Conservation (phyloP, 2,113 vertebrate genomes). For the Psephotus haematonotus region DNA sequence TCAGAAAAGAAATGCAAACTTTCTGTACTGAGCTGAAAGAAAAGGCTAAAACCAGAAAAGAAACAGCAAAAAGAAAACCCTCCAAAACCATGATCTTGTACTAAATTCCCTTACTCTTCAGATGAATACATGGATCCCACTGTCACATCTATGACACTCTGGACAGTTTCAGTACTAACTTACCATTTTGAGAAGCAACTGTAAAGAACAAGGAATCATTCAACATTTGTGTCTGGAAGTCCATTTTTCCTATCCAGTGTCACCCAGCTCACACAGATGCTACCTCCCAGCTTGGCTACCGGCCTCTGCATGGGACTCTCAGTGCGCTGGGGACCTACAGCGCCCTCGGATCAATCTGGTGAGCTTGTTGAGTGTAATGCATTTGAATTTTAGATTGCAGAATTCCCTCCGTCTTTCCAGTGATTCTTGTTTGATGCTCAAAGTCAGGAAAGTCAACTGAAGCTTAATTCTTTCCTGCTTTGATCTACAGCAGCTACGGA, state of each 20-base stretch:
- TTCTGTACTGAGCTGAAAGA: neutral
- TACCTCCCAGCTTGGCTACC: neutral
- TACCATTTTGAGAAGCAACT: neutral
- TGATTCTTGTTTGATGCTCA: constrained; percentile 53
- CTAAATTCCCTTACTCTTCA: neutral
- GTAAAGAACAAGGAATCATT: neutral
- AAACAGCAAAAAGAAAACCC: neutral
- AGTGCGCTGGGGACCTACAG: neutral
- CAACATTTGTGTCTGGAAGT: neutral
- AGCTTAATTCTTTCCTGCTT: constrained; percentile 77
- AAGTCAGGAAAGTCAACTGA: constrained; percentile 78
- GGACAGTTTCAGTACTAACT: neutral
- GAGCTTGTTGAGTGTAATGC: neutral
- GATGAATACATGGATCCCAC: neutral
- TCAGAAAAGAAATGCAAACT: constrained; percentile 15
- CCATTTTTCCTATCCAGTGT: neutral
- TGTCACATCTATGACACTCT: neutral
- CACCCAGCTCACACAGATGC: neutral
- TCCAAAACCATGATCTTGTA: neutral
- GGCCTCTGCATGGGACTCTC: neutral
- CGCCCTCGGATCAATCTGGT: neutral
- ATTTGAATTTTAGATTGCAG: constrained; percentile 56
- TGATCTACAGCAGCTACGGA: constrained; percentile 79
- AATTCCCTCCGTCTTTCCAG: constrained; percentile 53
- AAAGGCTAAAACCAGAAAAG: neutral